Base-by-base conservation (phyloP, 2,113 vertebrate species). In the Myodes glareolus region DNA sequence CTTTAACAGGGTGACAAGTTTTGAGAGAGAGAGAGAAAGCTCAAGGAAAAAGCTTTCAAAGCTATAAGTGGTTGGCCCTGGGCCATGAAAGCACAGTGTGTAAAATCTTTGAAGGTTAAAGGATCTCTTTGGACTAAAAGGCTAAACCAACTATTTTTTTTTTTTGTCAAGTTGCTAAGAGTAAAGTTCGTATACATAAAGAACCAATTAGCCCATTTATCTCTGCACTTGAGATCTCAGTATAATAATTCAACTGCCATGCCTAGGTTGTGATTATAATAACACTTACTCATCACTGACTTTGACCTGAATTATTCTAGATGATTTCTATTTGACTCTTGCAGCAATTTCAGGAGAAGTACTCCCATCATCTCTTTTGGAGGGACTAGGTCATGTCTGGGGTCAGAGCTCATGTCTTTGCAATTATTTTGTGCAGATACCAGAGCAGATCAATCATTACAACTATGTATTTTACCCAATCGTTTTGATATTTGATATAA, bases 1-100 rank as follows among this genome's bases (percentile, higher is more conserved):
- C 11, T 97, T 96, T 94, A 97, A 97, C 95, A 97, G 94, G 91
- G 94, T 97, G 95, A 96, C 72, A 97, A 91, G 52, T 81, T 97
- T 97, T 94, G 78, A 95, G 52, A 88, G 52, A 91, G 63, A 55
- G 55, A 94, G 27, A 88, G 11, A 55, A 90, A 63, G 81, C n/a
- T 63, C 13, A 42, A 84, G 55, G 58, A 94, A 92, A 97, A 93
- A 36, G 85, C 93, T 92, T 96, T 75, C 81, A 92, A 95, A 67
- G 58, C 58, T 86, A 5, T 94, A 93, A 52, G 80, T 82, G 52
- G 13, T 78, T 94, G 90, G 93, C 80, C 7, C 36, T 89, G 52
- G n/a, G 91, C 67, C 92, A 91, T 21, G n/a, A 45, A 82, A 29
- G 21, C 11, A n/a, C 50, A 94, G 55, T 58, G 85, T 87, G 36